phyloP scores from a whole-genome alignment of 2,113 vertebrate species.

The Tinamus guttatus region DNA sequence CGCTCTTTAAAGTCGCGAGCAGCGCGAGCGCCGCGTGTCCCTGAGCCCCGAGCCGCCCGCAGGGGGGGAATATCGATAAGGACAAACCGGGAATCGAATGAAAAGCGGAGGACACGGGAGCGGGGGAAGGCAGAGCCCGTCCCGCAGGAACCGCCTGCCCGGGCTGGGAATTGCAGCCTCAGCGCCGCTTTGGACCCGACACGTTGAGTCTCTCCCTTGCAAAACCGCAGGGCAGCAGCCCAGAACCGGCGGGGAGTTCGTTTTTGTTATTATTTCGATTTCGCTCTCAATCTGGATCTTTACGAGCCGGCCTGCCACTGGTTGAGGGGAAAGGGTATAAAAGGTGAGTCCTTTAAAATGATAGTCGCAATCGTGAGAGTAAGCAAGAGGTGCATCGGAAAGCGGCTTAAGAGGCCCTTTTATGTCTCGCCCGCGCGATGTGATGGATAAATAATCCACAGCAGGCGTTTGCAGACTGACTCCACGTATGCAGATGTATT shows the following conservation, averaged over 20 bases:
- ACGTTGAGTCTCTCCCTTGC: constrained; percentile 33
- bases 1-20: constrained; percentile 11
- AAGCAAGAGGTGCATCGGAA: neutral
- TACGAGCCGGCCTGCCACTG: constrained; percentile 45
- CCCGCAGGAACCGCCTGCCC: constrained; percentile 24
- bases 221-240: neutral
- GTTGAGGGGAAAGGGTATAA: constrained; percentile 22
- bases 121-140: constrained; percentile 13
- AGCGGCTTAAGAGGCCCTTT: constrained; percentile 28
- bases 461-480: neutral
- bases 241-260: neutral
- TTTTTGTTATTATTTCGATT: neutral
- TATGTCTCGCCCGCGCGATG: neutral
- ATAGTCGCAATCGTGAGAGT: neutral
- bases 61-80: constrained; percentile 79
- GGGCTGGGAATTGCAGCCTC: constrained; percentile 40
- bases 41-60: too few relatives aligned
- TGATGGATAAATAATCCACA: neutral
- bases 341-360: constrained; percentile 70
- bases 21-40: neutral
- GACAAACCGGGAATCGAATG: constrained; percentile 75
- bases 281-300: constrained; percentile 52
- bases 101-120: constrained; percentile 57
- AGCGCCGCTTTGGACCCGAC: neutral
- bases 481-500: constrained; percentile 32